Evolutionary conservation across 2,113 vertebrate species (phyloP).

Genomic region (Strix uralensis): DNA sequence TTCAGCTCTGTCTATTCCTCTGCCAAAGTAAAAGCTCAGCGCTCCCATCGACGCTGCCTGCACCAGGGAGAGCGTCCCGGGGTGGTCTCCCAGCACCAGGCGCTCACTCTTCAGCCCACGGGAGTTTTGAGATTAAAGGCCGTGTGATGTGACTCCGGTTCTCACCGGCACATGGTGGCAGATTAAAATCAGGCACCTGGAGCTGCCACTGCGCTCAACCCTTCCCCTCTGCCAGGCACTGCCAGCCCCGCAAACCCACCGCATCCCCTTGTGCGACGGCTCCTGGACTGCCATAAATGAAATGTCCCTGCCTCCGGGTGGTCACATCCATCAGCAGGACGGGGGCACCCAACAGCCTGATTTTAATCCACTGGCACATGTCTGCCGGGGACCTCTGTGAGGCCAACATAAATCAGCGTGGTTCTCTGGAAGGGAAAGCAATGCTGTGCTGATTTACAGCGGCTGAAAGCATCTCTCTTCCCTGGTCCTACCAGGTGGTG

Average conservation of each 20-base stretch:
- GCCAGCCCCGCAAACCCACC: accelerated
- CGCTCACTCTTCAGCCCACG: background rate
- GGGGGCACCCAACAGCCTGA: background rate
- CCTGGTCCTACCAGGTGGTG: background rate
- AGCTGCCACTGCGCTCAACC: background rate
- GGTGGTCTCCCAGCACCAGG: background rate
- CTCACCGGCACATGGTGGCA: accelerated
- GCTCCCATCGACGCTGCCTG: background rate
- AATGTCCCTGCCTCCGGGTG: background rate
- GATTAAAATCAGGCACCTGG: background rate
- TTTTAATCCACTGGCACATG: background rate
- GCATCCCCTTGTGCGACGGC: background rate
- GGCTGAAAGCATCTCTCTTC: background rate
- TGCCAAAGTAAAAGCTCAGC: background rate
- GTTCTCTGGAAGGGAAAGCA: background rate
- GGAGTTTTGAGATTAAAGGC: background rate
- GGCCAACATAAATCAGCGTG: background rate
- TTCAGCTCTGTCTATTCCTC: background rate
- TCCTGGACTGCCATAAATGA: background rate
- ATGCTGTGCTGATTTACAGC: background rate
- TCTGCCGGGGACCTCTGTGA: background rate
- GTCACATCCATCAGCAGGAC: background rate
- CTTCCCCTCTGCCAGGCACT: background rate
- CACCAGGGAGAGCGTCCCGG: background rate
- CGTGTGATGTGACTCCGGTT: background rate